Evolutionary conservation across 2,113 vertebrate genomes (phyloP), one percentile per base, ranked within the genome.

Genomic region (Alectura lathami): DNA sequence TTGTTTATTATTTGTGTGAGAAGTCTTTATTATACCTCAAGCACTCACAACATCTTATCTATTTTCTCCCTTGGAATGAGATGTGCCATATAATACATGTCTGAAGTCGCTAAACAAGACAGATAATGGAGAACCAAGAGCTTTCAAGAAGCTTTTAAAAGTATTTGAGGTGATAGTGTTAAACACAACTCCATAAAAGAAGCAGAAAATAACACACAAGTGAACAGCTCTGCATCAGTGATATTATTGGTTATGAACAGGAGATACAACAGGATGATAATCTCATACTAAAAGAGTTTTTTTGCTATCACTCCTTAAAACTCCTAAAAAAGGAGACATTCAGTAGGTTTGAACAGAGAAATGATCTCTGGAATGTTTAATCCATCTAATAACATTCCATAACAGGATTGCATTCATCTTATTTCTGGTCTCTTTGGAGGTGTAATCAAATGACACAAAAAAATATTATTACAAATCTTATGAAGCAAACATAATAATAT

Each of bases 1-100:
- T 97, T 97, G 97, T 96, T 98, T 98, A 97, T 97, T 96, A 95
- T 94, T 97, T 80, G 94, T 95, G 96, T 94, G 96, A 95, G 94
- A 98, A 98, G 96, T 97, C 97, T 98, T 97, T 97, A 98, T 97
- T 97, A 90, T 91, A 96, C 74, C 94, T 97, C 91, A 95, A 93
- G 95, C 91, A 86, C 63, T 70, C 91, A 51, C 88, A 96, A 59
- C 94, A 84, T 87, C 95, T 97, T 93, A 60, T 91, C 90, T 73
- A 7, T 90, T 93, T 96, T 89, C 80, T 92, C 43, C 73, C 64
- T 88, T 67, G 82, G 62, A 95, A 82, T 69, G 83, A 75, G 70
- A 57, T 48, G 75, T 86, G 72, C 73, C 70, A 51, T 67, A 22
- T 92, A 89, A 87, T 53, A 54, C 13, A 29, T 84, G 60, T 96